Evolutionary conservation across 37 sponge, comb jelly and placozoan species (phyloP), one percentile per base, ranked within the genome.

Genomic region (Ianthella basta): DNA sequence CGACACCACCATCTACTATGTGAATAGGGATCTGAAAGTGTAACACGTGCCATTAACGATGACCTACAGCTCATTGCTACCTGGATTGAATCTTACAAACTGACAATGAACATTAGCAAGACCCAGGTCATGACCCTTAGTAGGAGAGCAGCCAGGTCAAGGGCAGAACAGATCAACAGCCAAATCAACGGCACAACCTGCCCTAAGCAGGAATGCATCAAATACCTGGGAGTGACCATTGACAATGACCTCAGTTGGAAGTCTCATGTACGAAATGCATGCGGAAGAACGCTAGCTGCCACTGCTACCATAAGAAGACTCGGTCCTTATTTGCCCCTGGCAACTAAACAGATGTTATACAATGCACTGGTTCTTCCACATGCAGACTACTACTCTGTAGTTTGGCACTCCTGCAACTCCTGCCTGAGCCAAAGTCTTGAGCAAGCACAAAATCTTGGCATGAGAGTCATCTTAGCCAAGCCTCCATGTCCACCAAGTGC

Each of bases 351-450:
- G 64, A 27, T 61, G 64, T 4, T 61, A 61, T 61, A 61, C 64
- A 61, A 61, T 61, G 64, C 64, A 29, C 64, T 61, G 64, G 64
- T 61, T 27, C 64, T 61, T 27, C 64, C 64, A 61, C 29, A 61
- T 61, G 64, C 64, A 29, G 64, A 61, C 64, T 61, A 61, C 64
- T 61, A 12, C 64, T 61, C 64, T 61, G 24, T 61, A 61, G 64
- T 61, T 13, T 61, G 64, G 64, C 64, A 44, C 50, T 44, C 64
- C 64, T 61, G 64, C 64, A 61, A 61, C 64, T 61, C 64, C 64
- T 10, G 29, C 64, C 64, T 13, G 2, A 61, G 29, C 64, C 64
- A 61, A 61, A 61, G 64, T 10, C 64, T 61, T 61, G 64, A 61
- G 12, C 4, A 12, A 61, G 13, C 10, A 12, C 64, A 61, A 61